phyloP scores from a whole-genome alignment of 2,113 vertebrate genomes.

The Paramisgurnus dabryanus region DNA sequence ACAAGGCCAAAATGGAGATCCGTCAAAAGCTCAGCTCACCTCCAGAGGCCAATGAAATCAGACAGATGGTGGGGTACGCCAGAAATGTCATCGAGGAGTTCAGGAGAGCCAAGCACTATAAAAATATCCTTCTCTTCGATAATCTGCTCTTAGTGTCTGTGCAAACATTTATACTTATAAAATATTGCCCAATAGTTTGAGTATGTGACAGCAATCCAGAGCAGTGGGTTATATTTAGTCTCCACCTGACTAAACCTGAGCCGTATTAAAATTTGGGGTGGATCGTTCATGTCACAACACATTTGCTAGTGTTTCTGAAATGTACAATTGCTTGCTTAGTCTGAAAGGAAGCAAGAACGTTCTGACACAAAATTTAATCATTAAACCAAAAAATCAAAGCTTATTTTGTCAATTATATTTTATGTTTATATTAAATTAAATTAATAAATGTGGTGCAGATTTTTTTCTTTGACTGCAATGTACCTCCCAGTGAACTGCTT shows the following conservation, averaged over 20 bases:
- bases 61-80: constrained; percentile 87
- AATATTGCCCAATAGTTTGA: neutral
- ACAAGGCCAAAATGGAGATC: constrained; percentile 88
- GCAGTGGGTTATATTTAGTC: constrained; percentile 12
- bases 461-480: constrained; percentile 77
- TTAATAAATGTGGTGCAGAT: neutral
- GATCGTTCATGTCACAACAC: neutral
- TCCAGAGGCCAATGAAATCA: constrained; percentile 77
- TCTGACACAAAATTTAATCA: neutral
- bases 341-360: neutral
- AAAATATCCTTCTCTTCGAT: constrained; percentile 90
- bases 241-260: neutral
- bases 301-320: neutral
- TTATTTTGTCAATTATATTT: too few species aligned
- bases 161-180: neutral
- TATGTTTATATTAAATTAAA: too few species aligned
- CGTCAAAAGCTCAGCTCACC: constrained; percentile 79
- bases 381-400: too few species aligned
- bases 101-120: constrained; percentile 95
- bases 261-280: neutral
- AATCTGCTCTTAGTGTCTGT: neutral
- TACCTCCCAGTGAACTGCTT: constrained; percentile 90
- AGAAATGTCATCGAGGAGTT: constrained; percentile 95
- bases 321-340: neutral
- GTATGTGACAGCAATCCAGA: neutral